Base-by-base conservation (phyloP, 2,888 invertebrate species). In the Melanchra persicariae region DNA sequence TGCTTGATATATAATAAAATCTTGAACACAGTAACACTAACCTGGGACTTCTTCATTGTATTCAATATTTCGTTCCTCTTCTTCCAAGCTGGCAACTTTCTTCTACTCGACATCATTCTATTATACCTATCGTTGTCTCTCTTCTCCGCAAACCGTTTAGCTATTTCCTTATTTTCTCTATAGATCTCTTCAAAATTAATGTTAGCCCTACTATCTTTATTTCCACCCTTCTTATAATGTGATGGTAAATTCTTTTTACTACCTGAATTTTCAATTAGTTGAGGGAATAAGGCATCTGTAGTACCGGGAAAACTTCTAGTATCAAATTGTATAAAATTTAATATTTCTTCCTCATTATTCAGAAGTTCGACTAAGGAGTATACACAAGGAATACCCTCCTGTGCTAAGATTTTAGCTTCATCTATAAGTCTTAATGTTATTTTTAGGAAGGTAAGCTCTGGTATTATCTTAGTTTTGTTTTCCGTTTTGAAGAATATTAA, bases 51-150 rank as follows among this genome's bases (percentile, higher is more conserved):
- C 47, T 96, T 94, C 51, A 98, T 96, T 0, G 97, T 94, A 77
- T 96, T 96, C 72, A 98, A 92, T 84, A 98, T 98, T 74, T 97
- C 97, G 51, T 97, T 95, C 92, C 96, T 97, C 88, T 97, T 97
- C 24, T 95, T 93, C 97, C 98, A 98, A 0, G 98, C 98, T 0
- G 98, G 98, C 63, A 98, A 91, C 84, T 96, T 96, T 87, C 95
- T 96, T 73, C 98, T 94, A 0, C 89, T 90, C 8, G 96, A 93
- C 87, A 97, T 94, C 97, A 98, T 97, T 90, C 96, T 97, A 70
- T 96, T 94, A 88, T 98, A 98, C 74, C 96, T 96, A 62, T 96
- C 93, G 84, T 97, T 97, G 22, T 95, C 96, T 45, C 95, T 93
- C 84, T 97, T 97, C 15, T 97, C 96, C 30, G 93, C 87, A 91